Conservation (phyloP, 2,113 vertebrate species). For the Apeltes quadracus region DNA sequence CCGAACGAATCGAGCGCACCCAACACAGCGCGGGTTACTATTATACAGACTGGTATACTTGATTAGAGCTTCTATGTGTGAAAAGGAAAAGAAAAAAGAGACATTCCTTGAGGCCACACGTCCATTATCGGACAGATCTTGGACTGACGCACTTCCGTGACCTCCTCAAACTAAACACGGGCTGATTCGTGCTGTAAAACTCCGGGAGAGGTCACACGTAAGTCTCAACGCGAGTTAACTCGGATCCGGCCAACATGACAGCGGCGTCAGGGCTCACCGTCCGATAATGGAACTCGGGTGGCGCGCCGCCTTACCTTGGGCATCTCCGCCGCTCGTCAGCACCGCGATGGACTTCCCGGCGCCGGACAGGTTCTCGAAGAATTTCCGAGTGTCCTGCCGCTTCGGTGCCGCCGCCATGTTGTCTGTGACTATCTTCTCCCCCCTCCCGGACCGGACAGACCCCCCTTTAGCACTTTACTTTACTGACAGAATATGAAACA, state of each 20-base stretch:
- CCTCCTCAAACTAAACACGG: neutral
- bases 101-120: neutral
- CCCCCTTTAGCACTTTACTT: too few species aligned
- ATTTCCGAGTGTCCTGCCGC: constrained; percentile 80
- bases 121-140: constrained; percentile 31
- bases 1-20: neutral
- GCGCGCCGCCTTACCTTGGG: constrained; percentile 84
- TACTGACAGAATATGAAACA: too few species aligned
- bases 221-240: too few species aligned
- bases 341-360: constrained; percentile 90
- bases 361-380: constrained; percentile 90
- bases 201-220: too few species aligned
- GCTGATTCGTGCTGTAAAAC: rapidly evolving
- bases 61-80: neutral
- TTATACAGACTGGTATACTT: neutral
- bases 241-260: too few species aligned
- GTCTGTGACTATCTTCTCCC: neutral
- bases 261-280: neutral
- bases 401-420: constrained; percentile 63
- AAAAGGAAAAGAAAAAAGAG: neutral
- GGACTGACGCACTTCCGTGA: too few species aligned
- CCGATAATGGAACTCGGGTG: constrained; percentile 26
- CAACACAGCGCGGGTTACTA: neutral
- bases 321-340: constrained; percentile 95
- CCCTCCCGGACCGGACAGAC: too few species aligned